Conservation (phyloP, 2,113 vertebrate species). For the Zonotrichia leucophrys region DNA sequence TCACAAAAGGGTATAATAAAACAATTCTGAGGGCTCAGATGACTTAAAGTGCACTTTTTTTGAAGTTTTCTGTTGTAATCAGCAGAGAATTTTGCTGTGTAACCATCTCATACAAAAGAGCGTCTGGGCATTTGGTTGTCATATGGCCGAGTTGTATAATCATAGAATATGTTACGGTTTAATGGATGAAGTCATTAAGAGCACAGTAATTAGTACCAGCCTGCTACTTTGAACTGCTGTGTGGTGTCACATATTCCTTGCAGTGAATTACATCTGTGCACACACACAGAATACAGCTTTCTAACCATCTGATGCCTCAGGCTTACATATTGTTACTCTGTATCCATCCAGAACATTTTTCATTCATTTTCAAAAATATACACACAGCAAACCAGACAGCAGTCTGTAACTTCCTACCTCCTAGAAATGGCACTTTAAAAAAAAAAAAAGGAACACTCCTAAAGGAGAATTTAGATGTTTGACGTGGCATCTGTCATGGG, state of each 20-base stretch:
- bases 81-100: constrained; percentile 55
- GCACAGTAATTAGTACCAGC: constrained; percentile 62
- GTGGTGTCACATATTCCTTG: constrained; percentile 59
- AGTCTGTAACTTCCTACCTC: constrained; percentile 16
- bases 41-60: neutral
- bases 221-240: constrained; percentile 66
- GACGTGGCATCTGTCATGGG: rapidly evolving
- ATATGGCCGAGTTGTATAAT: constrained; percentile 59
- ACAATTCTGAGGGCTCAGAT: neutral
- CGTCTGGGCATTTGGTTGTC: constrained; percentile 55
- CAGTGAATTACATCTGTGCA: constrained; percentile 62
- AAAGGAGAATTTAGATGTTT: neutral
- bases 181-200: constrained; percentile 72
- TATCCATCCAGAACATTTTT: constrained; percentile 38
- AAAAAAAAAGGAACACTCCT: neutral
- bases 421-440: neutral
- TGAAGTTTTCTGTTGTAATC: constrained; percentile 16
- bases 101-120: constrained; percentile 1
- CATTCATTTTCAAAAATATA: constrained; percentile 29
- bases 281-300: constrained; percentile 46
- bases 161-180: constrained; percentile 61
- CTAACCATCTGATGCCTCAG: constrained; percentile 51
- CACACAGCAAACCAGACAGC: constrained; percentile 17
- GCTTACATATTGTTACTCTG: constrained; percentile 21
- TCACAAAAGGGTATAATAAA: neutral